These are phyloP conservation scores for Disparrhopalites patrizii DNA, from an alignment of 2,888 invertebrate species.

Conservation along the genomic window DNA sequence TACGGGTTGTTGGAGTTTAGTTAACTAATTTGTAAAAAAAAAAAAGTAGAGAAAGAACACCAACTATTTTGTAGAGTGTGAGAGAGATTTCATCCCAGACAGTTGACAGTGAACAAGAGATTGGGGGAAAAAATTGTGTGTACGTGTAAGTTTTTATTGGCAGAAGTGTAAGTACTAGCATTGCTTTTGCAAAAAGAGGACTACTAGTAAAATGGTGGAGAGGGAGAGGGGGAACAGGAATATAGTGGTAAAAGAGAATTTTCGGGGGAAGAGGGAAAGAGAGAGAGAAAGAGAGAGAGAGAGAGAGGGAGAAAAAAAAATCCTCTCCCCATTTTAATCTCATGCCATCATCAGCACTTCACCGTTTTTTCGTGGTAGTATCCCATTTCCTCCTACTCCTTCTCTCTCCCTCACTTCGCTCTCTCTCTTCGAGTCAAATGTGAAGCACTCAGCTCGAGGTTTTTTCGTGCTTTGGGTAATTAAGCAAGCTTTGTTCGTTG, in stretches of 20 bases:
- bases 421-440: slow-evolving; percentile 48
- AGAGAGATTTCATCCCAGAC: too few relatives aligned
- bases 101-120: too few relatives aligned
- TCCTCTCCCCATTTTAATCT: slow-evolving; percentile 49
- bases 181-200: too few relatives aligned
- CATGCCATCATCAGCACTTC: slow-evolving; percentile 49
- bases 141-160: too few relatives aligned
- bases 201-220: too few relatives aligned
- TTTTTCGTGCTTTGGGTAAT: slow-evolving; percentile 49
- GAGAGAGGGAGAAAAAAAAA: slow-evolving; percentile 30
- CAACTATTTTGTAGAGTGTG: neutral
- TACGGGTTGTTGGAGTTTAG: slow-evolving; percentile 12
- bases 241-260: neutral
- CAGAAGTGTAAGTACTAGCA: too few relatives aligned
- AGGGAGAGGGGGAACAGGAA: neutral
- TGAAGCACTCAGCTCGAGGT: slow-evolving; percentile 48
- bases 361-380: slow-evolving; percentile 39
- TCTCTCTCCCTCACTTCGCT: too few relatives aligned
- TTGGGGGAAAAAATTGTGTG: too few relatives aligned
- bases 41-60: too few relatives aligned
- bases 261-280: neutral
- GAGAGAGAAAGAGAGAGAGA: neutral
- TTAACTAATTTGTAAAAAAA: slow-evolving; percentile 33
- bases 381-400: slow-evolving; percentile 48
- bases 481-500: slow-evolving; percentile 49